Conservation (phyloP, 2,113 vertebrate genomes). For the Ovis canadensis region DNA sequence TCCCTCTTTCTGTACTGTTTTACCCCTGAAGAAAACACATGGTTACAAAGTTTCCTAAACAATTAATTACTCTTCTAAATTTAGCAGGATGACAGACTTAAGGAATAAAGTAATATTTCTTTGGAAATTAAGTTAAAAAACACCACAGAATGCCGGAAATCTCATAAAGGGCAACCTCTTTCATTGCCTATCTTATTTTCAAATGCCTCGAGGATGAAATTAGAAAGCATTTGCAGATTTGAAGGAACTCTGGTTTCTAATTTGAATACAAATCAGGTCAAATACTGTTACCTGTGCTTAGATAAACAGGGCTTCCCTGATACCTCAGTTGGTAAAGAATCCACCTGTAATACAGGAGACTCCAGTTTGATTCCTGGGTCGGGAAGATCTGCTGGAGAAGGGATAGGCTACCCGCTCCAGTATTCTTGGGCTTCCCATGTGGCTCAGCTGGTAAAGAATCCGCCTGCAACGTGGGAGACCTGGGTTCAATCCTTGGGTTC, state of each 20-base stretch:
- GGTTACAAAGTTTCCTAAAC: slow-evolving; percentile 3
- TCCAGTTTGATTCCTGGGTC: not conserved
- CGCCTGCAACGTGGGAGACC: not conserved
- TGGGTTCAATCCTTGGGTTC: not conserved
- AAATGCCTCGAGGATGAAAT: not conserved
- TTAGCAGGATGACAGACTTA: not conserved
- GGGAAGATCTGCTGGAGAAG: not conserved
- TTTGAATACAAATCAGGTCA: slow-evolving; percentile 35
- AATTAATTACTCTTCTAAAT: slow-evolving; percentile 20
- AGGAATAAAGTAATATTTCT: slow-evolving; percentile 37
- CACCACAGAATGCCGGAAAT: not conserved
- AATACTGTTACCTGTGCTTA: slow-evolving; percentile 11
- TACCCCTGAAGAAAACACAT: slow-evolving; percentile 86
- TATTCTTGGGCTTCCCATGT: not conserved
- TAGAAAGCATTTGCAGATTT: slow-evolving; percentile 4
- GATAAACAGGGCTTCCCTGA: not conserved
- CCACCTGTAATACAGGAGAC: not conserved
- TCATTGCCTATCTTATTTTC: not conserved
- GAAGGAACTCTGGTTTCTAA: not conserved
- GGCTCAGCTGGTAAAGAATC: not conserved
- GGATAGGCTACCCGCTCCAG: not conserved
- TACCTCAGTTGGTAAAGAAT: not conserved
- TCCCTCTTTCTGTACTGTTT: slow-evolving; percentile 91
- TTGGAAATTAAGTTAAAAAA: slow-evolving; percentile 33
- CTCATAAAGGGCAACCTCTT: not conserved